phyloP scores from a whole-genome alignment of 1,140 invertebrate genomes.

The Papilio polytes region DNA sequence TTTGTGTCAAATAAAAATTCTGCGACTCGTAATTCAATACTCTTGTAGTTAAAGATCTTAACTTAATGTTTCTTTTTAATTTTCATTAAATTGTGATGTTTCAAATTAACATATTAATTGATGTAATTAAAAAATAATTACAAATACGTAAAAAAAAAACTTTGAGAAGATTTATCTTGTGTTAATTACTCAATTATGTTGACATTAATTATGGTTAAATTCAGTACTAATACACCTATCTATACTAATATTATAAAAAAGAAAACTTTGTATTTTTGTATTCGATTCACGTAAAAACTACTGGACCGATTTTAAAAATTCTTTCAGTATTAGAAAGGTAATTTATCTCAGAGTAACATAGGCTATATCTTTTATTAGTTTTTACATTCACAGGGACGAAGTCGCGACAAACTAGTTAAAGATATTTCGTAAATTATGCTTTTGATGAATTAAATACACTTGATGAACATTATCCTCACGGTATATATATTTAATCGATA shows the following conservation, averaged over 20 bases:
- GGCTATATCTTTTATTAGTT: too few relatives aligned
- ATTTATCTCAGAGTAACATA: too few relatives aligned
- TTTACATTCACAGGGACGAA: too few relatives aligned
- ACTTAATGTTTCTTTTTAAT: background rate
- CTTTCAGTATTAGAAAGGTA: too few relatives aligned
- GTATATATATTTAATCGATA: background rate
- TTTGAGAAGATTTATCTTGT: background rate
- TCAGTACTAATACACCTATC: background rate
- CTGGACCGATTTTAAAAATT: too few relatives aligned
- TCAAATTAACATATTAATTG: slow-evolving; percentile 2
- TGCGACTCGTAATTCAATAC: background rate
- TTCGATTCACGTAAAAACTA: too few relatives aligned
- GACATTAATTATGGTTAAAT: background rate
- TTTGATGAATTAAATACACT: too few relatives aligned
- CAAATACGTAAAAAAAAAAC: background rate
- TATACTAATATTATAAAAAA: too few relatives aligned
- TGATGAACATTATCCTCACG: background rate
- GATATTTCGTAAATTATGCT: too few relatives aligned
- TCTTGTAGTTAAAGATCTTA: background rate
- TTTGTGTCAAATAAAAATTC: slow-evolving; percentile 38
- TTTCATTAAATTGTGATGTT: background rate
- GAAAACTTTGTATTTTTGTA: too few relatives aligned
- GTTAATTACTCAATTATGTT: background rate
- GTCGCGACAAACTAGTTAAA: too few relatives aligned
- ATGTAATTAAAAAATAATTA: background rate